Evolutionary conservation across 2,113 vertebrate genomes (phyloP), one percentile per base, ranked within the genome.

Genomic region (Ctenodactylus gundi): DNA sequence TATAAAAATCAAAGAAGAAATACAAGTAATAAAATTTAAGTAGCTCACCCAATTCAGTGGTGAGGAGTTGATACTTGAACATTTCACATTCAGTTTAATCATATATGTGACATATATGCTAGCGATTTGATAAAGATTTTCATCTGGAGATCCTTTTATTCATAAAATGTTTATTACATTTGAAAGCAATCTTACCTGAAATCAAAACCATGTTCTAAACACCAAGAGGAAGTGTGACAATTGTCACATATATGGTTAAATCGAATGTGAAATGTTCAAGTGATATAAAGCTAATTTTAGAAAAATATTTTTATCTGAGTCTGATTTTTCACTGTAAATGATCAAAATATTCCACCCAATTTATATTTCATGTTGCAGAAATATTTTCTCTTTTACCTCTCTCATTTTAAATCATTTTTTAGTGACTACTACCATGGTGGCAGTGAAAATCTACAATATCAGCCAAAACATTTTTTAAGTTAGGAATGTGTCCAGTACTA

Each of bases 351-450:
- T 81, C 44, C 13, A 78, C 6, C 3, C 11, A 83, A 46, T 83
- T 65, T 89, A 23, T 68, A 80, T 75, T 92, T 89, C 11, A n/a
- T 80, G 11, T 58, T 87, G 7, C 15, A 72, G 31, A 8, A 75
- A 70, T 70, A 53, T 7, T 81, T 85, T 77, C 18, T 64, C 44
- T 81, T 73, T 87, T 64, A 3, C 6, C 14, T 65, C 58, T 86
- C 8, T 86, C 81, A 89, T 53, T 49, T 58, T 49, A 93, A 94
- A 76, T 84, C 29, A 81, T 81, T 92, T 93, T 92, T 92, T 53
- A 90, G 23, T 53, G 20, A 58, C 80, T 53, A 67, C 87, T 72
- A 34, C 57, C 44, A 67, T 83, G 44, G 49, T 82, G 49, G 86
- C 13, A 91, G 57, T 83, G 51, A 89, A 86, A 91, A 29, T 88